Conservation (phyloP, 2,797 vertebrate genomes). For the Tinamus major region DNA sequence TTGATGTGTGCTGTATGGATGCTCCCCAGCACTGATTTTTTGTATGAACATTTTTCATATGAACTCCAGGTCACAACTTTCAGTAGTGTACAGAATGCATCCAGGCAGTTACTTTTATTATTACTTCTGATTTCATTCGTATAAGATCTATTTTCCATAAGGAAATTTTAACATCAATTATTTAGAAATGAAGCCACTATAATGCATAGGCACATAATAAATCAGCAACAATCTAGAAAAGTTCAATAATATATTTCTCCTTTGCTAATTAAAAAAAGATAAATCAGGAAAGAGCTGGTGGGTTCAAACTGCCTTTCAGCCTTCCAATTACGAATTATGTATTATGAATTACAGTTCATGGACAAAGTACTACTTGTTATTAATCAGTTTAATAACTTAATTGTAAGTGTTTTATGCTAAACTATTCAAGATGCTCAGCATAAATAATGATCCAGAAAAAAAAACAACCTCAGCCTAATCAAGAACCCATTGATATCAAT, state of each 20-base stretch:
- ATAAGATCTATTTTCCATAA: not conserved
- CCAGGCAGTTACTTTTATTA: not conserved
- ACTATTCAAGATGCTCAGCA: not conserved
- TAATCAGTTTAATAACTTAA: conserved; percentile 15
- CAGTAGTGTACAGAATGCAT: not conserved
- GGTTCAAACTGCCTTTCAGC: not conserved
- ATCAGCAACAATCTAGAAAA: not conserved
- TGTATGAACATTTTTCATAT: not conserved
- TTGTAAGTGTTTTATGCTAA: not conserved
- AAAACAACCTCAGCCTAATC: not conserved
- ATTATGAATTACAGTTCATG: not conserved
- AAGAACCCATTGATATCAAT: not conserved
- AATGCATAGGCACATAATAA: not conserved
- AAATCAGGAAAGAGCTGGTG: not conserved
- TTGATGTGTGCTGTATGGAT: not conserved
- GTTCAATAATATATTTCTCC: not conserved
- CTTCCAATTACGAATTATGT: not conserved
- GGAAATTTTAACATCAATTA: not conserved
- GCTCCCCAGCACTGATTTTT: not conserved
- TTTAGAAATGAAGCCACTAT: not conserved
- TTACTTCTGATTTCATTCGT: not conserved
- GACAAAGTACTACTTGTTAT: not conserved
- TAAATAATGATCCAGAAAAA: conserved; percentile 6
- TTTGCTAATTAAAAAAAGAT: not conserved
- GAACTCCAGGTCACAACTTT: not conserved